Conservation (phyloP, 1,140 invertebrate genomes). For the Neuroterus valhalla region DNA sequence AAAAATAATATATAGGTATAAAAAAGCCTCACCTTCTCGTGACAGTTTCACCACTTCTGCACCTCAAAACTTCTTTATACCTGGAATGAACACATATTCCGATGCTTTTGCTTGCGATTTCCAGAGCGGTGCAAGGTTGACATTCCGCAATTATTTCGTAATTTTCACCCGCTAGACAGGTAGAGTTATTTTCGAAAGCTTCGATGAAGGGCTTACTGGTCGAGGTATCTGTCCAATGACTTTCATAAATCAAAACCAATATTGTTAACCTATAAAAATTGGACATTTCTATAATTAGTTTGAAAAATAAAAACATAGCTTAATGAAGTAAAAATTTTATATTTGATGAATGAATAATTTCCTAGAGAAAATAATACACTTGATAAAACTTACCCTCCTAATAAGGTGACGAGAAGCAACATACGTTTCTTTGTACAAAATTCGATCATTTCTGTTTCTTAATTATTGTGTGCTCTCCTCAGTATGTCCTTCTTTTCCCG, state of each 20-base stretch:
- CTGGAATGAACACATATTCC: constrained; percentile 82
- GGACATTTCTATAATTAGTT: neutral
- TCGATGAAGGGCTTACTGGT: constrained; percentile 76
- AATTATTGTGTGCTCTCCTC: neutral
- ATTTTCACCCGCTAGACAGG: constrained; percentile 82
- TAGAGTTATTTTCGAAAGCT: constrained; percentile 83
- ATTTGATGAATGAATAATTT: constrained; percentile 36
- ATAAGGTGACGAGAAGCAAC: constrained; percentile 78
- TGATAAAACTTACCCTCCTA: constrained; percentile 77
- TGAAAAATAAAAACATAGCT: constrained; percentile 29
- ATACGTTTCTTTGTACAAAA: constrained; percentile 82
- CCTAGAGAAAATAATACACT: neutral
- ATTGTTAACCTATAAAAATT: constrained; percentile 81
- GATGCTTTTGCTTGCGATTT: constrained; percentile 82
- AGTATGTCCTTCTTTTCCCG: neutral
- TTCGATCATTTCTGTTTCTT: constrained; percentile 77
- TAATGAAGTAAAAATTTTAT: neutral
- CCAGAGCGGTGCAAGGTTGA: constrained; percentile 86
- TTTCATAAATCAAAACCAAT: constrained; percentile 86
- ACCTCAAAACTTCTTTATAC: constrained; percentile 82
- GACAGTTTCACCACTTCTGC: constrained; percentile 81
- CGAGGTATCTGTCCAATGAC: constrained; percentile 79
- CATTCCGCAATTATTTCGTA: constrained; percentile 84
- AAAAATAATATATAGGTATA: no score
- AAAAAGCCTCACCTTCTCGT: constrained; percentile 77